A percentile compares a stretch with the other conserved stretches of the same genome.
Conservation (phyloP, 2,113 vertebrate species). For the Gallinago media region DNA sequence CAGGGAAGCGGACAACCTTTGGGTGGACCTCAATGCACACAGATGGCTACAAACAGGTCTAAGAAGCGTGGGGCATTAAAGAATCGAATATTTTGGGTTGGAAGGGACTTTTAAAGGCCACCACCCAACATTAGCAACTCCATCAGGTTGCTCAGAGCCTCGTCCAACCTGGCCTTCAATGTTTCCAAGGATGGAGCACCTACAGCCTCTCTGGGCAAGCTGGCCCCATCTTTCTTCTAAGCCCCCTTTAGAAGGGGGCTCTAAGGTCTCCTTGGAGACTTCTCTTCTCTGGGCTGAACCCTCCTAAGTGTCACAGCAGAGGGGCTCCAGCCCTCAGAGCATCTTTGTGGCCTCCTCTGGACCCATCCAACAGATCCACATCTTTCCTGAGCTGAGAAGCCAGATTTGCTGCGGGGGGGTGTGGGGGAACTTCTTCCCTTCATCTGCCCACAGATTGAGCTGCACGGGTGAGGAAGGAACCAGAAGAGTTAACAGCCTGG, state of each 20-base stretch:
- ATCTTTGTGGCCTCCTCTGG: not conserved
- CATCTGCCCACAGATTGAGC: not conserved
- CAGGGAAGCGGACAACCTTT: not conserved
- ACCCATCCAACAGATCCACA: accelerated
- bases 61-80: accelerated
- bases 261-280: not conserved
- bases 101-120: not conserved
- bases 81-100: not conserved
- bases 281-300: not conserved
- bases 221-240: not conserved
- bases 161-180: accelerated
- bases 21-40: not conserved
- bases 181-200: not conserved
- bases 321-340: accelerated
- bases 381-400: too few relatives aligned
- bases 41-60: not conserved
- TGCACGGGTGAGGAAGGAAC: accelerated
- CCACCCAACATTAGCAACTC: accelerated
- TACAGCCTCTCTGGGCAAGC: not conserved
- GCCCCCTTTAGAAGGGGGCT: not conserved
- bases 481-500: not conserved
- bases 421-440: not conserved
- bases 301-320: not conserved
- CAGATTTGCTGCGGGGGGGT: not conserved
- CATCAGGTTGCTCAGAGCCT: accelerated